Base-by-base conservation (phyloP, 2,113 vertebrate species). In the Dromiciops gliroides region DNA sequence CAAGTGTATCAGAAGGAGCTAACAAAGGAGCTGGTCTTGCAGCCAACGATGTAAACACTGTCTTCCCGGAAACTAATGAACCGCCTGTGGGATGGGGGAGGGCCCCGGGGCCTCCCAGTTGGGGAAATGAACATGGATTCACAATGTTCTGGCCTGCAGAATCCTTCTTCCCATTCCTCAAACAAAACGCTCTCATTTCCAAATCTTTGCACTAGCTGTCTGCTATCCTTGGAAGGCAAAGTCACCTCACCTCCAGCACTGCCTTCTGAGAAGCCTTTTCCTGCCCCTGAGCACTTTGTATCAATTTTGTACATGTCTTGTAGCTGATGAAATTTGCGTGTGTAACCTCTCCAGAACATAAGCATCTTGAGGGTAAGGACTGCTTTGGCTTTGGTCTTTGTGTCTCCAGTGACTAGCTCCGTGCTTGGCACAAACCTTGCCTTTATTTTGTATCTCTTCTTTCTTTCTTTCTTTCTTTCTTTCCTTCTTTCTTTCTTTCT, bases 1-100 rank as follows among this genome's bases (percentile, higher is more conserved):
- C 97, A 98, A 98, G 96, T 97, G 97, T 96, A 97, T 91, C 93
- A 89, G 95, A 91, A 90, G 95, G 95, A 96, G 94, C 53, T 83
- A 97, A 96, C 95, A 97, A 97, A 97, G 96, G 94, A 94, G 91
- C 94, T 89, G 90, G 97, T 90, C 90, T 94, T 92, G 89, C 93
- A 97, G 95, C 94, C 0, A 31, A 94, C 53, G 92, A 94, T 95
- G 95, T 31, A 95, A 94, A 97, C 96, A 90, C 94, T 96, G 94
- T 91, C 95, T 98, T 97, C 0, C 3, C 95, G 95, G 67, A 97
- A 95, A 94, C 96, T 98, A 96, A 93, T 97, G 95, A 95, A 94
- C 96, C 94, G 88, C 48, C 93, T 89, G 91, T 95, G 93, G 50
- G 92, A 52, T 93, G 95, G 96, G 95, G 91, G 92, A 95, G 93